Conservation (phyloP, 1,140 invertebrate genomes). For the Oncopodura yosiiana region DNA sequence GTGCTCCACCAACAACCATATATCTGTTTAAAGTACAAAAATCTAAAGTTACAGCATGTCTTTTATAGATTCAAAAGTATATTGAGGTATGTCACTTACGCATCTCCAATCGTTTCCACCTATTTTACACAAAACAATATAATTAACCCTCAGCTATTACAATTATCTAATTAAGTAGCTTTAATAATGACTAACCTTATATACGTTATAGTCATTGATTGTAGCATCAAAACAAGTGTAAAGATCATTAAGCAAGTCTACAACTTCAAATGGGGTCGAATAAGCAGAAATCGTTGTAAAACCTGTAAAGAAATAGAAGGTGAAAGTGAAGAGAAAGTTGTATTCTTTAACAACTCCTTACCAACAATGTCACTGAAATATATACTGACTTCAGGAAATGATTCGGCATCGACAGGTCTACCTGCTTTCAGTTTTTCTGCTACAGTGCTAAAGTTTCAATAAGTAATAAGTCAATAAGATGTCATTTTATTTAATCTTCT, state of each 20-base stretch:
- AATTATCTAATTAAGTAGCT: too few relatives aligned
- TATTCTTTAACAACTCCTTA: conserved; percentile 43
- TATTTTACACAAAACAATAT: conserved; percentile 2
- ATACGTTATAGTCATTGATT: conserved; percentile 85
- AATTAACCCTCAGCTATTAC: neutral
- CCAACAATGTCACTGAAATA: conserved; percentile 38
- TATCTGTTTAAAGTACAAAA: conserved; percentile 68
- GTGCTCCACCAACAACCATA: conserved; percentile 86
- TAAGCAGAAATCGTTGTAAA: conserved; percentile 89
- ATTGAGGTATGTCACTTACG: conserved; percentile 85
- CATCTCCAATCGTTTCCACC: conserved; percentile 74
- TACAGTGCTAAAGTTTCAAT: conserved; percentile 55
- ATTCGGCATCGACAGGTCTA: conserved; percentile 73
- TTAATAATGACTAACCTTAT: conserved; percentile 53
- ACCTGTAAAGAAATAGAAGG: too few relatives aligned
- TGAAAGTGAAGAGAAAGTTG: conserved; percentile 73
- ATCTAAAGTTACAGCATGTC: conserved; percentile 72
- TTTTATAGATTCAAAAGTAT: conserved; percentile 66
- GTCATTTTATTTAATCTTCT: neutral
- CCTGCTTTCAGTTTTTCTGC: conserved; percentile 80
- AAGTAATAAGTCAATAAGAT: neutral
- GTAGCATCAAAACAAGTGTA: conserved; percentile 89
- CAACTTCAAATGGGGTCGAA: conserved; percentile 75
- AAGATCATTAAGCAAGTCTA: conserved; percentile 79
- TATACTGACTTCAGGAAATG: conserved; percentile 80